A percentile compares a stretch with the other conserved stretches of the same genome.
phyloP scores from a whole-genome alignment of 1,140 invertebrate genomes.

The Saccostrea glomerata region DNA sequence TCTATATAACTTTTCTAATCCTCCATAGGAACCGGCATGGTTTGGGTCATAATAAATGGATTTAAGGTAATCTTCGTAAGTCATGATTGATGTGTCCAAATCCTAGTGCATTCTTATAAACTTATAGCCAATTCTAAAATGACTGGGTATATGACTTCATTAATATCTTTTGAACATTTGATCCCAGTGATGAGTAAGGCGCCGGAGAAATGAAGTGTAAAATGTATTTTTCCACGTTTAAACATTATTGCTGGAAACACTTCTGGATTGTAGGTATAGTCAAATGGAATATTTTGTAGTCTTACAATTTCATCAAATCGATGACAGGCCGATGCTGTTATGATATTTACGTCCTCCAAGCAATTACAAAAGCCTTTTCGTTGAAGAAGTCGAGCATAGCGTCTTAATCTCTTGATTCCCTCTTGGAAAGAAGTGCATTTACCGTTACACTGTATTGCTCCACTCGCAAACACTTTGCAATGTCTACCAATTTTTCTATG shows the following conservation, averaged over 20 bases:
- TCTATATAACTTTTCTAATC: slow-evolving; percentile 51
- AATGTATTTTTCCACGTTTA: slow-evolving; percentile 27
- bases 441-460: slow-evolving; percentile 48
- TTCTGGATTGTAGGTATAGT: slow-evolving; percentile 44
- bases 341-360: slow-evolving; percentile 30
- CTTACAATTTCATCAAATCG: slow-evolving; percentile 26
- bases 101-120: no score
- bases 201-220: slow-evolving; percentile 29
- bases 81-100: no score
- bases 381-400: slow-evolving; percentile 47
- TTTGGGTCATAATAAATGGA: slow-evolving; percentile 54
- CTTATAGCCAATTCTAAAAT: slow-evolving; percentile 15
- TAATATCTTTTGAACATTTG: background rate
- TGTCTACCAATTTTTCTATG: slow-evolving; percentile 34
- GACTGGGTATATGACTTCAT: slow-evolving; percentile 22
- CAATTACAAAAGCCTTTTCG: slow-evolving; percentile 5
- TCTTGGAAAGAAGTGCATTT: slow-evolving; percentile 31
- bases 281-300: background rate
- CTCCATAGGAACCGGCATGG: slow-evolving; percentile 40
- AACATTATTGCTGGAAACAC: slow-evolving; percentile 37
- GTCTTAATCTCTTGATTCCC: slow-evolving; percentile 37
- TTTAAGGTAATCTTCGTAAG: slow-evolving; percentile 42
- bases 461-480: slow-evolving; percentile 38
- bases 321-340: slow-evolving; percentile 48
- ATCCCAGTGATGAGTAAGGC: slow-evolving; percentile 35